Evolutionary conservation across 2,888 invertebrate genomes (phyloP).

Genomic region (Orthosia gothica): DNA sequence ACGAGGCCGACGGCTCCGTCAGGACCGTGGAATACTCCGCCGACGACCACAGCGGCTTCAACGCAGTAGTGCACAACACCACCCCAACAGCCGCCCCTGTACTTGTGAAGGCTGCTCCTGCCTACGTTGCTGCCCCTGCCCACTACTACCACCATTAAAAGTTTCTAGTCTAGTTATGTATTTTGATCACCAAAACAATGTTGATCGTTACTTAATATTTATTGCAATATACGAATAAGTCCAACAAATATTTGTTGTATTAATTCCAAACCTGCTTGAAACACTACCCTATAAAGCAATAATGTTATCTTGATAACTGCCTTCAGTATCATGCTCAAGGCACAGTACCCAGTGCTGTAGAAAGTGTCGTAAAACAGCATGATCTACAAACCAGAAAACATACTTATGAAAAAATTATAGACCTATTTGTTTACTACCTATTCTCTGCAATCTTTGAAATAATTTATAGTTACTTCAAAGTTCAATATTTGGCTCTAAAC

Average conservation of each 20-base stretch:
- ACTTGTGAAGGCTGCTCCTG: constrained; percentile 67
- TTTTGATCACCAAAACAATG: constrained; percentile 31
- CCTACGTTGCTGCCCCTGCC: constrained; percentile 61
- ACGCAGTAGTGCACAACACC: constrained; percentile 79
- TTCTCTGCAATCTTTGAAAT: too few relatives aligned
- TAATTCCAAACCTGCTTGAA: neutral
- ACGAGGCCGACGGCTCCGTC: constrained; percentile 88
- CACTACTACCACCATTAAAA: constrained; percentile 74
- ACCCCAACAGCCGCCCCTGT: constrained; percentile 74
- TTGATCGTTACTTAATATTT: constrained; percentile 45
- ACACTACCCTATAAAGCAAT: neutral
- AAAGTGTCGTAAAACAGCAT: neutral
- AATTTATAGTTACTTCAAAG: too few relatives aligned
- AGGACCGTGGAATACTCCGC: constrained; percentile 88
- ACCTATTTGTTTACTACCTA: too few relatives aligned
- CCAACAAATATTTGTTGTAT: constrained; percentile 10
- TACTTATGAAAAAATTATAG: too few relatives aligned
- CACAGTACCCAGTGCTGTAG: neutral
- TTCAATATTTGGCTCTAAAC: too few relatives aligned
- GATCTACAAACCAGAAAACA: too few relatives aligned
- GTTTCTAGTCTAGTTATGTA: neutral
- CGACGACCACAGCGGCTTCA: constrained; percentile 86
- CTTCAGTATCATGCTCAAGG: neutral
- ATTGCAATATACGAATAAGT: constrained; percentile 53
- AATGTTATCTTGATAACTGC: neutral